Evolutionary conservation across 2,888 invertebrate genomes (phyloP).

Genomic region (Protonemura montana): DNA sequence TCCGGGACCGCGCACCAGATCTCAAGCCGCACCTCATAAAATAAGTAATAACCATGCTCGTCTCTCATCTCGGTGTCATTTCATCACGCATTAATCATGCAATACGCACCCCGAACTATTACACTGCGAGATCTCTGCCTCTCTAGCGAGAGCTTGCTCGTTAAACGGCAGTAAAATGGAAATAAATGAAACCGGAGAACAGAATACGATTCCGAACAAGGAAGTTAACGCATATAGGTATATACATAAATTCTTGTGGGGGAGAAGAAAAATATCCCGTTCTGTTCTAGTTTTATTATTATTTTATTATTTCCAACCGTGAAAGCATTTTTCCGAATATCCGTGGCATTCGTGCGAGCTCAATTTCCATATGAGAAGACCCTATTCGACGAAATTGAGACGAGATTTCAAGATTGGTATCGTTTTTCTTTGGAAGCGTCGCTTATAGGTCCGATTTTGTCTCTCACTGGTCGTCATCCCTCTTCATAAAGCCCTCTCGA

Average conservation of each 20-base stretch:
- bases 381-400: not conserved
- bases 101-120: not conserved
- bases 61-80: not conserved
- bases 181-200: conserved; percentile 1
- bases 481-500: not conserved
- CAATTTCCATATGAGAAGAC: not conserved
- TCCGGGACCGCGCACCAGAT: not conserved
- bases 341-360: not conserved
- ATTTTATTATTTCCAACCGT: not conserved
- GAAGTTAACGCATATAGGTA: not conserved
- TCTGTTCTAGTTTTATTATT: not conserved
- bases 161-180: not conserved
- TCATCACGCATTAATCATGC: not conserved
- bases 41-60: not conserved
- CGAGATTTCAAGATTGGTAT: not conserved
- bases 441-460: not conserved
- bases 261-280: not conserved
- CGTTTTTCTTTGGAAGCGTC: not conserved
- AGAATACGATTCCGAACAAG: not conserved
- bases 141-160: not conserved
- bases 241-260: conserved; percentile 1
- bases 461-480: not conserved
- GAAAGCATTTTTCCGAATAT: not conserved
- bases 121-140: not conserved
- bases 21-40: not conserved